phyloP scores from a whole-genome alignment of 2,888 invertebrate genomes.

The Ophraella communa region DNA sequence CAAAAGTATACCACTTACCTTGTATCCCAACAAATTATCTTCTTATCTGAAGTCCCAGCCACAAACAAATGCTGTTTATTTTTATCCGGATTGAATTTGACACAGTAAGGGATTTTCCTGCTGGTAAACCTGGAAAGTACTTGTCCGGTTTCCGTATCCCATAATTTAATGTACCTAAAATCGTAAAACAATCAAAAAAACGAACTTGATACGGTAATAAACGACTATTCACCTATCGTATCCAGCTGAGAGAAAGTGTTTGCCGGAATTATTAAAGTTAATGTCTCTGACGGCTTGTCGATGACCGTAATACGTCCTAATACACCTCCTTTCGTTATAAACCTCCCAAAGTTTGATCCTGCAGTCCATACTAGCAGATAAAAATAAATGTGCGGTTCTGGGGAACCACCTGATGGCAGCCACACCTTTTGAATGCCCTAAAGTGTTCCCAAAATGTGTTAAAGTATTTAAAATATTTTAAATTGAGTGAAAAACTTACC shows the following conservation, averaged over 20 bases:
- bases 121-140: slow-evolving; percentile 89
- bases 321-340: slow-evolving; percentile 90
- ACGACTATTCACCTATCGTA: slow-evolving; percentile 61
- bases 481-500: slow-evolving; percentile 63
- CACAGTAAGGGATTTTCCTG: slow-evolving; percentile 96
- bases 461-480: no score
- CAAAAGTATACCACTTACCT: slow-evolving; percentile 57
- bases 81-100: slow-evolving; percentile 96
- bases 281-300: slow-evolving; percentile 95
- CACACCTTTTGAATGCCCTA: slow-evolving; percentile 88
- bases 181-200: slow-evolving; percentile 15
- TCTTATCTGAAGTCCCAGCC: slow-evolving; percentile 98
- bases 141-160: slow-evolving; percentile 98
- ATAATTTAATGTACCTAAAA: slow-evolving; percentile 86
- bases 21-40: slow-evolving; percentile 99
- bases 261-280: slow-evolving; percentile 93
- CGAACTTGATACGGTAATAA: background rate
- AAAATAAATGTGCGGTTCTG: slow-evolving; percentile 88
- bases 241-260: slow-evolving; percentile 93
- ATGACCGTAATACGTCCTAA: slow-evolving; percentile 95
- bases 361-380: slow-evolving; percentile 97
- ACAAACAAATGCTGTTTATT: slow-evolving; percentile 98
- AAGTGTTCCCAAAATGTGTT: no score
- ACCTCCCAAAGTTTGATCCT: slow-evolving; percentile 99
- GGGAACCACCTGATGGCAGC: slow-evolving; percentile 96